These are phyloP conservation scores for Nycticryphes semicollaris DNA, from an alignment of 2,113 vertebrate genomes.

Conservation along the genomic window DNA sequence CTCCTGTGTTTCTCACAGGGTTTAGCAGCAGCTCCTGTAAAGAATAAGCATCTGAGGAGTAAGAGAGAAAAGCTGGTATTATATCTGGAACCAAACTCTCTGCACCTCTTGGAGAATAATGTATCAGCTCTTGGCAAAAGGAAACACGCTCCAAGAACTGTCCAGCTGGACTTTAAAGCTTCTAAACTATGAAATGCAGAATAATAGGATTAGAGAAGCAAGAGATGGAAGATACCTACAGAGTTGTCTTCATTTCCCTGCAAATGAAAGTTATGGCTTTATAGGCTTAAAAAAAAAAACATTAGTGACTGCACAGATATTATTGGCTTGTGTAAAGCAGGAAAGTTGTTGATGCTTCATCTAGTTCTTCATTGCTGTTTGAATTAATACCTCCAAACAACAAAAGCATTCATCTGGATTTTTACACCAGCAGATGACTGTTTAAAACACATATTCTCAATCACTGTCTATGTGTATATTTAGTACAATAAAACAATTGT, in stretches of 20 bases:
- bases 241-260: not conserved
- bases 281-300: not conserved
- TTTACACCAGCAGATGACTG: not conserved
- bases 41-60: not conserved
- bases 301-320: fast-evolving
- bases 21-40: not conserved
- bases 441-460: not conserved
- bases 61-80: not conserved
- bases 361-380: not conserved
- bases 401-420: not conserved
- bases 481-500: not conserved
- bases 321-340: not conserved
- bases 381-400: not conserved
- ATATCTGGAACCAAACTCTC: not conserved
- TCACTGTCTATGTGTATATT: not conserved
- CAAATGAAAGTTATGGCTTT: not conserved
- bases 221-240: not conserved
- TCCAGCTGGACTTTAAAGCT: not conserved
- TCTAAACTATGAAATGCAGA: not conserved
- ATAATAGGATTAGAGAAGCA: not conserved
- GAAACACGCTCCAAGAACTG: not conserved
- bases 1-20: not conserved
- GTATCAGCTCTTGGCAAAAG: not conserved
- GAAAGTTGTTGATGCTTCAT: not conserved
- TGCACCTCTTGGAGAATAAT: not conserved